A percentile compares a stretch with the other conserved stretches of the same genome.
phyloP scores from a whole-genome alignment of 2,888 invertebrate genomes.

The Xestoiulus laeticollis region DNA sequence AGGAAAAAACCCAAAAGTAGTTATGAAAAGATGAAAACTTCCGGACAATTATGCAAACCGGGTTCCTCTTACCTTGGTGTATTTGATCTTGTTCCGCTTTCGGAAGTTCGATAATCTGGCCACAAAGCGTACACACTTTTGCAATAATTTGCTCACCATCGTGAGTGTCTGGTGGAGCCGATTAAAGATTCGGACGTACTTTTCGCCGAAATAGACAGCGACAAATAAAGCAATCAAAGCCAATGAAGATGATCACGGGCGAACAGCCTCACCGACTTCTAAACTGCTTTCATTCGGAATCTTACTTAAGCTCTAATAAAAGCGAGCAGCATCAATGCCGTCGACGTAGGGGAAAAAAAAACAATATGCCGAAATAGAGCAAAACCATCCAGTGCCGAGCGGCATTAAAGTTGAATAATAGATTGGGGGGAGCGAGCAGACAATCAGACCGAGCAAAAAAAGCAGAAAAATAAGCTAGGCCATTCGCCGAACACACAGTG shows the following conservation, averaged over 20 bases:
- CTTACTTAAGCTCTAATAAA: slow-evolving; percentile 1
- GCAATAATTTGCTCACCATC: slow-evolving; percentile 51
- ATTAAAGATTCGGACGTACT: neutral
- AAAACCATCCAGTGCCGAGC: neutral
- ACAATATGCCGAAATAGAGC: neutral
- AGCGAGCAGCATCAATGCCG: neutral
- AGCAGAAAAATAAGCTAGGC: neutral
- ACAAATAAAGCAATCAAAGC: neutral
- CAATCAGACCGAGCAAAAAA: neutral
- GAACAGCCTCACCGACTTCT: neutral
- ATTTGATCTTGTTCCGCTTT: slow-evolving; percentile 50
- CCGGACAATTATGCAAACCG: neutral
- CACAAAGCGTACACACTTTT: slow-evolving; percentile 47
- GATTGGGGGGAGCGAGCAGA: neutral
- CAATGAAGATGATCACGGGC: neutral
- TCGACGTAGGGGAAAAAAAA: neutral
- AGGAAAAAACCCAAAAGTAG: neutral
- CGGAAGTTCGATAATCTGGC: slow-evolving; percentile 43
- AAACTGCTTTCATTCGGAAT: neutral
- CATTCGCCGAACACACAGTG: neutral
- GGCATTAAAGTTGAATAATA: neutral
- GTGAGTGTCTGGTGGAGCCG: neutral
- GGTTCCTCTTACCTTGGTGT: slow-evolving; percentile 52
- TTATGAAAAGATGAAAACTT: neutral
- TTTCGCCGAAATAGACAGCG: neutral